Percentiles rank a stretch among this genome's conserved stretches.
phyloP scores from a whole-genome alignment of 2,888 invertebrate species.

The Myathropa florea region DNA sequence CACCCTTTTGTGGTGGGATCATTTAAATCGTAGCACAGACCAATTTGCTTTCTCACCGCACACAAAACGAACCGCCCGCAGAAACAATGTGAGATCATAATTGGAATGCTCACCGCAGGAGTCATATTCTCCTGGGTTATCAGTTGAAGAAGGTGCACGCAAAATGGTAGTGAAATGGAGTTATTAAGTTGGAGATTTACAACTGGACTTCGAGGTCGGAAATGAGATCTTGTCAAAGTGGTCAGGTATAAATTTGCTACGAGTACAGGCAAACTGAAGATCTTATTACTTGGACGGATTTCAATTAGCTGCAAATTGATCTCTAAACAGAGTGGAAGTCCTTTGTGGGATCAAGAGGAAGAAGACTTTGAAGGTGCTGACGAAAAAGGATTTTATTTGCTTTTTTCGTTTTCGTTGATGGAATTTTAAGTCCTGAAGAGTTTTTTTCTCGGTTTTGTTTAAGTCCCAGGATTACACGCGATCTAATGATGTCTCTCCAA shows the following conservation, averaged over 20 bases:
- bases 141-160: conserved; percentile 10
- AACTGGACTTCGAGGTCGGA: background rate
- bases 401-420: too few species aligned
- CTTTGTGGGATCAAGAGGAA: background rate
- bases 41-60: conserved; percentile 66
- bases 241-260: background rate
- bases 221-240: conserved; percentile 13
- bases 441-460: too few species aligned
- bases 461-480: too few species aligned
- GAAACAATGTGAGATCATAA: conserved; percentile 70
- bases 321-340: conserved; percentile 31
- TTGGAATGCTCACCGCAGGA: conserved; percentile 66
- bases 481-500: too few species aligned
- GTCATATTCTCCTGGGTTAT: background rate
- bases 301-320: conserved; percentile 64
- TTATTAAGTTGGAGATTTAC: conserved; percentile 36
- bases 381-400: background rate
- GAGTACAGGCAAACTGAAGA: conserved; percentile 13
- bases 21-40: conserved; percentile 64
- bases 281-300: conserved; percentile 63
- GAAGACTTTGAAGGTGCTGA: background rate
- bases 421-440: too few species aligned
- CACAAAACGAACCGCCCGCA: conserved; percentile 61
- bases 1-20: conserved; percentile 66
- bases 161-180: conserved; percentile 9